These are phyloP conservation scores for Episyrphus balteatus DNA, from an alignment of 1,140 invertebrate genomes.

Conservation along the genomic window DNA sequence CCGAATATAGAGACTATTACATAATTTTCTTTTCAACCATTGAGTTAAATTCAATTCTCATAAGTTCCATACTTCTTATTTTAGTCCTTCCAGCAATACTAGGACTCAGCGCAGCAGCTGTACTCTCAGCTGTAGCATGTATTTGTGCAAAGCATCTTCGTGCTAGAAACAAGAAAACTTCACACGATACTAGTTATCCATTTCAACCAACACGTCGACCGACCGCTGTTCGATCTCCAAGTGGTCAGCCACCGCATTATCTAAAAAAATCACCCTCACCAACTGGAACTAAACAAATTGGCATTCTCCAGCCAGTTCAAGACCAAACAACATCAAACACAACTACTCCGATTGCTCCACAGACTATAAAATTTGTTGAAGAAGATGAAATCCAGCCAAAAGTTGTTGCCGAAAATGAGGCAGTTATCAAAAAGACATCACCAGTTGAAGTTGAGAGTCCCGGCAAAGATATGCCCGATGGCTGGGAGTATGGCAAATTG, in stretches of 20 bases:
- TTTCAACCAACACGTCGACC: constrained; percentile 47
- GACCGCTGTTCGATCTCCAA: constrained; percentile 48
- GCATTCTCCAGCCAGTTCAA: constrained; percentile 36
- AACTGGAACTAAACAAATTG: constrained; percentile 48
- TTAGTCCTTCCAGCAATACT: constrained; percentile 33
- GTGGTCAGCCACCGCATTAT: constrained; percentile 57
- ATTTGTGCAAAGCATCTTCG: constrained; percentile 32
- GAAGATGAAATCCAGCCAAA: constrained; percentile 23
- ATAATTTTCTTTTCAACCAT: too few relatives aligned
- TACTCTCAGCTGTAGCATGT: constrained; percentile 28
- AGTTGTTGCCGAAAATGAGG: constrained; percentile 6
- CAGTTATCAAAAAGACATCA: constrained; percentile 12
- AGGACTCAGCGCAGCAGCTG: constrained; percentile 28
- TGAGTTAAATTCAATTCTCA: too few relatives aligned
- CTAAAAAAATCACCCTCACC: constrained; percentile 81
- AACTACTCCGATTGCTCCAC: constrained; percentile 26
- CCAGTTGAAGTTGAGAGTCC: constrained; percentile 30
- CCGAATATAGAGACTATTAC: too few relatives aligned
- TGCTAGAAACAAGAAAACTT: constrained; percentile 29
- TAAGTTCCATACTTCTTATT: too few relatives aligned
- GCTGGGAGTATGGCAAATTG: constrained; percentile 47
- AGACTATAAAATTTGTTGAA: constrained; percentile 26
- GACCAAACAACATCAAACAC: constrained; percentile 25
- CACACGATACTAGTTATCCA: constrained; percentile 37
- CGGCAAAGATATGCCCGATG: constrained; percentile 27